phyloP scores from a whole-genome alignment of 2,797 vertebrate genomes.

The Falco rusticolus region DNA sequence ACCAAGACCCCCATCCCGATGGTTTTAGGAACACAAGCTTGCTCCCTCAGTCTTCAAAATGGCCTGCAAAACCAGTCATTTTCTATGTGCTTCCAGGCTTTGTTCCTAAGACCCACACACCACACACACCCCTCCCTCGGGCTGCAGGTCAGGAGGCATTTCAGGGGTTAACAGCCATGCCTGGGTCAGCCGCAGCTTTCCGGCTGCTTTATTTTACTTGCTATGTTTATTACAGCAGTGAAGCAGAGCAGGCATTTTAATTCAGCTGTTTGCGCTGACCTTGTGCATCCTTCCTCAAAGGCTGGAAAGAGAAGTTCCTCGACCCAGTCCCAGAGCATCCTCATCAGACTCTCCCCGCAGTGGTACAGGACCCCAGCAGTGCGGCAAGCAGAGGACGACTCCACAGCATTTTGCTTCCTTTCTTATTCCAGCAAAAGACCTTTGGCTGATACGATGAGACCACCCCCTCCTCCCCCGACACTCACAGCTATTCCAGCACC shows the following conservation, averaged over 20 bases:
- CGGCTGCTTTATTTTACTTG: not conserved
- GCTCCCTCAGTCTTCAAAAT: not conserved
- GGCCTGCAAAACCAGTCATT: not conserved
- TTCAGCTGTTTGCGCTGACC: not conserved
- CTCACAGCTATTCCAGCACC: not conserved
- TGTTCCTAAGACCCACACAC: not conserved
- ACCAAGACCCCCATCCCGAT: not conserved
- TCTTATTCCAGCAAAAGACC: not conserved
- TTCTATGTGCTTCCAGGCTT: not conserved
- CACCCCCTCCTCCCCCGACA: not conserved
- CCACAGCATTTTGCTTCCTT: not conserved
- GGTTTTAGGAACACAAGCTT: not conserved
- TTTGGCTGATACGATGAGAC: not conserved
- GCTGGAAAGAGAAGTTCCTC: not conserved
- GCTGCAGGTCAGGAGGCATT: not conserved
- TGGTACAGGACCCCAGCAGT: not conserved
- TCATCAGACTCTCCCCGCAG: not conserved
- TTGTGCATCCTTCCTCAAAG: not conserved
- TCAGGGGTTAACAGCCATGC: not conserved
- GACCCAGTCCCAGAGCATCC: not conserved
- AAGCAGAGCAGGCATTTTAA: not conserved
- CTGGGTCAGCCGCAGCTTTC: not conserved
- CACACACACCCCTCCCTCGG: not conserved
- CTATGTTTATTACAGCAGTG: not conserved
- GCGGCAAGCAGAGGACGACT: not conserved